These are phyloP conservation scores for Centrocercus urophasianus DNA, from an alignment of 2,113 vertebrate genomes.

Conservation along the genomic window DNA sequence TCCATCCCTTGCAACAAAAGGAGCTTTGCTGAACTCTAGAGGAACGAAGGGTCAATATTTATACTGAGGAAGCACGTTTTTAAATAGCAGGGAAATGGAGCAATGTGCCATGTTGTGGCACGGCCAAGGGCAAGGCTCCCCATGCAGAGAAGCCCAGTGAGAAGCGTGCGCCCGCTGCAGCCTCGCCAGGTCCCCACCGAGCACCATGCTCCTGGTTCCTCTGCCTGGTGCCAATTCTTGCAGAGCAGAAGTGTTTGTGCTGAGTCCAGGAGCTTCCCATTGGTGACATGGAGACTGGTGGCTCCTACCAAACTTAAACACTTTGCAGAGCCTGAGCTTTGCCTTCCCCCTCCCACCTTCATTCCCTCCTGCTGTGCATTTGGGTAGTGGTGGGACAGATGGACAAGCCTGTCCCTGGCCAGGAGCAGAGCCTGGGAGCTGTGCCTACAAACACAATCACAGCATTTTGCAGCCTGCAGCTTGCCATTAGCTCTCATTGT, in stretches of 20 bases:
- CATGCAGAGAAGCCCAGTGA: neutral
- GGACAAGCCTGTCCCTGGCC: neutral
- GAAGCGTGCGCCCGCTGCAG: accelerated
- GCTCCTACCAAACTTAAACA: neutral
- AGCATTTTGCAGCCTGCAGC: neutral
- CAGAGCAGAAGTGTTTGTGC: neutral
- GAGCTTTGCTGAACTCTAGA: neutral
- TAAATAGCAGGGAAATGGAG: neutral
- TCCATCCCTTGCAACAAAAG: neutral
- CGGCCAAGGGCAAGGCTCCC: neutral
- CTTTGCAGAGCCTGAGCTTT: neutral
- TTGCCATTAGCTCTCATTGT: neutral
- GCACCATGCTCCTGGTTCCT: neutral
- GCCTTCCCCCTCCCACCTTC: neutral
- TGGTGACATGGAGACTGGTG: neutral
- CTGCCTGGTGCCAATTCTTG: neutral
- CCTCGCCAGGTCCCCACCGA: accelerated
- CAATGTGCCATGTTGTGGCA: accelerated
- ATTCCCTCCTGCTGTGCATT: neutral
- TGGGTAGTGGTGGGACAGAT: accelerated
- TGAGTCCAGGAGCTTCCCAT: neutral
- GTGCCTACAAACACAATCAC: neutral
- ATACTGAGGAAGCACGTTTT: neutral
- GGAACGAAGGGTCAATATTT: neutral
- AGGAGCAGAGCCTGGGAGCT: neutral